These are phyloP conservation scores for Physocephala rufipes DNA, from an alignment of 2,888 invertebrate genomes.

Conservation along the genomic window DNA sequence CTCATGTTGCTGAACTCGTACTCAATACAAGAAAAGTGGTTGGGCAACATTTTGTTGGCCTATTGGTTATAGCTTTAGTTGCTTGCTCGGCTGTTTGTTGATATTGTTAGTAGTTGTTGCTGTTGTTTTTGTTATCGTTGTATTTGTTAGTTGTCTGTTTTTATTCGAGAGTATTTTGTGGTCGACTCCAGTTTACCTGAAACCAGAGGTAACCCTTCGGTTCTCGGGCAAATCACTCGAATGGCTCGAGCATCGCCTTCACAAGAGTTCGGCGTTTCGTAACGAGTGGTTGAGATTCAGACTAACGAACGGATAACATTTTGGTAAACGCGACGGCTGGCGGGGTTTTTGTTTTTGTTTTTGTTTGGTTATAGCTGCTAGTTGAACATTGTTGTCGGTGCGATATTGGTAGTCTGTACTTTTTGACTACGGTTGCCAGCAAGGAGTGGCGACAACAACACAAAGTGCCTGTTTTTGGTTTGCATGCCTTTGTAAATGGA, in stretches of 20 bases:
- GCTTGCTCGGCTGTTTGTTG: conserved; percentile 37
- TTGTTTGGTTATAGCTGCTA: no score
- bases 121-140: conserved; percentile 15
- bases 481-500: conserved; percentile 22
- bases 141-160: conserved; percentile 25
- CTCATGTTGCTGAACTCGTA: conserved; percentile 35
- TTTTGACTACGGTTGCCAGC: conserved; percentile 36
- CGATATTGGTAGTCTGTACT: conserved; percentile 48
- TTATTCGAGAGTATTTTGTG: conserved; percentile 24
- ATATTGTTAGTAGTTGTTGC: conserved; percentile 14
- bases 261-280: conserved; percentile 63
- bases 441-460: conserved; percentile 23
- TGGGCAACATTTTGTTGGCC: conserved; percentile 56
- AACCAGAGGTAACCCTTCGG: conserved; percentile 14
- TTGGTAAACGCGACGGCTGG: conserved; percentile 5
- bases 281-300: conserved; percentile 64
- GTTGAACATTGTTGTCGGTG: conserved; percentile 39
- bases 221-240: conserved; percentile 44
- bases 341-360: conserved; percentile 5
- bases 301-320: conserved; percentile 55
- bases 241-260: conserved; percentile 36
- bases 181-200: conserved; percentile 31
- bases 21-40: conserved; percentile 51
- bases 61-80: conserved; percentile 44
- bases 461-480: conserved; percentile 2